phyloP scores from a whole-genome alignment of 2,888 invertebrate genomes.

The Biston stratarius region DNA sequence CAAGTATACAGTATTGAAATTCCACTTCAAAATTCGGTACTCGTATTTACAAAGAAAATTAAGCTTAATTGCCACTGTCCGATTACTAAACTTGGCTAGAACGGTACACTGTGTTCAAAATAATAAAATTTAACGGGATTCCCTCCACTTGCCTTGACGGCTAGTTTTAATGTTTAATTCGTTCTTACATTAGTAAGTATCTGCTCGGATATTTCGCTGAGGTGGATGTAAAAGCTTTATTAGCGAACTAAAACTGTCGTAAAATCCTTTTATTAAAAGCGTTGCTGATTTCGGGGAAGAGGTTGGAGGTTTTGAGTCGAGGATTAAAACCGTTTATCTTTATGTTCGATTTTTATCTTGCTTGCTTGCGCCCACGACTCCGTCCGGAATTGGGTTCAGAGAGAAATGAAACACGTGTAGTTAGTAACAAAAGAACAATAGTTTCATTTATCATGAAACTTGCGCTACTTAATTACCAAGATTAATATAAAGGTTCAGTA shows the following conservation, averaged over 20 bases:
- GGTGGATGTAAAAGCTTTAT: constrained; percentile 45
- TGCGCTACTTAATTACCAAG: no score
- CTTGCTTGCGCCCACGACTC: no score
- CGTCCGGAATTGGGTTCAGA: no score
- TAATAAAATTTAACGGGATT: constrained; percentile 32
- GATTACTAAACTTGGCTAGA: neutral
- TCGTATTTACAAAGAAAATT: neutral
- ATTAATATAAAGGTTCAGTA: no score
- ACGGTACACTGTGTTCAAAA: constrained; percentile 26
- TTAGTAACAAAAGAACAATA: no score
- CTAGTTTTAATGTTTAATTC: constrained; percentile 44
- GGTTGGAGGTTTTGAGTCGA: constrained; percentile 3
- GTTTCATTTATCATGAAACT: no score
- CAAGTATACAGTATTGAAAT: neutral
- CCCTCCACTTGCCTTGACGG: constrained; percentile 35
- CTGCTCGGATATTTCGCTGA: constrained; percentile 42
- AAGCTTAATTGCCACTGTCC: neutral
- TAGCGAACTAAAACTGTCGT: constrained; percentile 39
- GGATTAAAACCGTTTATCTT: constrained; percentile 12
- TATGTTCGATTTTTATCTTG: constrained; percentile 5
- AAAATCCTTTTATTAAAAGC: constrained; percentile 40
- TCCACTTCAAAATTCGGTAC: no score
- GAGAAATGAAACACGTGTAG: no score
- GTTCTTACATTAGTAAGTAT: constrained; percentile 42
- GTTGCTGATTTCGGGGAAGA: constrained; percentile 15